Evolutionary conservation across 2,797 vertebrate species (phyloP), one percentile per base, ranked within the genome.

Genomic region (Poliocrania exsul): DNA sequence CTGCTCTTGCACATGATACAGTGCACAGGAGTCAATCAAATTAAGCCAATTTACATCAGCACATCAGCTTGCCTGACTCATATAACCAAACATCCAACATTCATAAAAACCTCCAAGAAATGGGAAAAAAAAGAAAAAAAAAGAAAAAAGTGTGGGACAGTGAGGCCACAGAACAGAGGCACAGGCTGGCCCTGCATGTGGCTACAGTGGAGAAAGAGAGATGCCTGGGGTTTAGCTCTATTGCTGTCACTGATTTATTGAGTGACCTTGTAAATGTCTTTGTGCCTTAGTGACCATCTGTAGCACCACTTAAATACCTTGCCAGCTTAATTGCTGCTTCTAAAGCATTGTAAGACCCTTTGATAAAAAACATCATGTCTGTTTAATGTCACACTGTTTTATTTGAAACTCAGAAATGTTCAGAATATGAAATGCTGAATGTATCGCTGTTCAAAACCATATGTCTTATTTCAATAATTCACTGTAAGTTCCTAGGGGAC

Each of bases 261-360:
- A 80, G 46, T 95, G 93, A 95, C 93, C 94, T 97, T 96, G 90
- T 75, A 91, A 95, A 92, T 44, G 79, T 67, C 94, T 92, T 95
- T 91, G 89, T 92, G 90, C 72, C 46, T 44, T 81, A 74, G 78
- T 92, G 93, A 84, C 92, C 94, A 97, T 94, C 90, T 96, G 92
- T 79, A 92, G 60, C 75, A 65, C 57, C 72, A 91, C 71, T 95
- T 92, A 93, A 93, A 93, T 84, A 90, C 79, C 79, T 95, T 78
- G 79, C 72, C 60, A 94, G 75, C 86, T 89, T 92, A 95, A 94
- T 78, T 95, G 92, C 62, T 74, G 54, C 58, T 87, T 91, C 93
- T 89, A 51, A 87, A 91, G 47, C 54, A n/a, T 23, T 69, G 53
- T 67, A 58, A 92, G 79, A 81, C 38, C 46, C 69, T 85, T 92